Percentiles rank a stretch among this genome's conserved stretches.
Evolutionary conservation across 2,797 vertebrate species (phyloP).

Genomic region (Syngnathus acus): DNA sequence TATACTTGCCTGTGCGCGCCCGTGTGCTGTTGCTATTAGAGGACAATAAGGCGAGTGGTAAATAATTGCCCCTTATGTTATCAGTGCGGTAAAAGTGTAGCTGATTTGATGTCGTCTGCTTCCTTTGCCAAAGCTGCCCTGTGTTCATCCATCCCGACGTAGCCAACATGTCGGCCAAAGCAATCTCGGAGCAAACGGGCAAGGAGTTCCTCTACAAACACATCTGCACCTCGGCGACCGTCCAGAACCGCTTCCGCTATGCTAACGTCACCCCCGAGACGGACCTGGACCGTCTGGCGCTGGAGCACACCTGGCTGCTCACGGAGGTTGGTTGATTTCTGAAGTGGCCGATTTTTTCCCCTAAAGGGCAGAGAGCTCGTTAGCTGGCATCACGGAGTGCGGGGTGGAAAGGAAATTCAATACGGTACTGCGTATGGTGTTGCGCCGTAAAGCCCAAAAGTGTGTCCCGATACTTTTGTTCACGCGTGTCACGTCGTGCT

Average conservation of each 20-base stretch:
- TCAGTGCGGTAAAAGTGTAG: background rate
- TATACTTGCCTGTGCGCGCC: background rate
- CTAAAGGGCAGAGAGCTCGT: too few species aligned
- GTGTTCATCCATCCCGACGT: background rate
- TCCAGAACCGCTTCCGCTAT: conserved; percentile 92
- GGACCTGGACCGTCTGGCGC: conserved; percentile 68
- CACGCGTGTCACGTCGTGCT: background rate
- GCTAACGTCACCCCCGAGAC: conserved; percentile 70
- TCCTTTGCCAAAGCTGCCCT: background rate
- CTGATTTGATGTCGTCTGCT: background rate
- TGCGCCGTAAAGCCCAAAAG: too few species aligned
- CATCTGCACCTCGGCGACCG: conserved; percentile 82
- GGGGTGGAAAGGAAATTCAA: too few species aligned
- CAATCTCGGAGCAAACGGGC: conserved; percentile 80
- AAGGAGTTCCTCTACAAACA: conserved; percentile 94
- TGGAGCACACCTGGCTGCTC: conserved; percentile 90
- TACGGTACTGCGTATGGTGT: too few species aligned
- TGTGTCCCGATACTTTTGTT: background rate
- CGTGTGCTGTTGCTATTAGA: background rate
- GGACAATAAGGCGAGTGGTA: background rate
- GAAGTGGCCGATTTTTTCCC: too few species aligned
- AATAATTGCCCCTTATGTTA: conserved; percentile 2
- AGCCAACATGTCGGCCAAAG: conserved; percentile 73
- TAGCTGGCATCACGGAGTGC: too few species aligned
- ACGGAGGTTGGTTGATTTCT: conserved; percentile 71